Evolutionary conservation across 2,113 vertebrate genomes (phyloP).

Genomic region (Plestiodon gilberti): DNA sequence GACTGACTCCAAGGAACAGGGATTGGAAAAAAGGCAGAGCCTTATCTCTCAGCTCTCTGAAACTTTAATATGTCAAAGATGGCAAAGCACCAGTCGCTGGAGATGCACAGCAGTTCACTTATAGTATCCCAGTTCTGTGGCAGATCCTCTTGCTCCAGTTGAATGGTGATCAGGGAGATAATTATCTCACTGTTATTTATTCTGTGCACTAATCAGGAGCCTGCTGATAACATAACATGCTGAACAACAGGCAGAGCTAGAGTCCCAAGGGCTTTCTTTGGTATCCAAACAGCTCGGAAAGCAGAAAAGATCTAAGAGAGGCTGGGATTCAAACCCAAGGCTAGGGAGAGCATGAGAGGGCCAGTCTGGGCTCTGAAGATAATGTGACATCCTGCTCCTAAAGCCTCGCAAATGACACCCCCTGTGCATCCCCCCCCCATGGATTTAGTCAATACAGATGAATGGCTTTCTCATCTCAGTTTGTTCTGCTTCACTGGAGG

Average conservation of each 20-base stretch:
- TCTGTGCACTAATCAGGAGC: slow-evolving; percentile 68
- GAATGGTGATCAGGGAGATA: slow-evolving; percentile 69
- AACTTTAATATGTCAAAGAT: slow-evolving; percentile 35
- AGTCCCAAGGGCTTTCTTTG: slow-evolving; percentile 40
- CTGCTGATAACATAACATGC: slow-evolving; percentile 54
- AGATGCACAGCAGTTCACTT: slow-evolving; percentile 49
- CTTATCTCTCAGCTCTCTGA: not conserved
- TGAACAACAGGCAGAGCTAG: slow-evolving; percentile 44
- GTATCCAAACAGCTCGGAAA: slow-evolving; percentile 46
- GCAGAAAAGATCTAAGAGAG: not conserved
- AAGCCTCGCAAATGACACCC: not conserved
- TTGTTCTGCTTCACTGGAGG: slow-evolving; percentile 70
- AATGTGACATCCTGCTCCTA: not conserved
- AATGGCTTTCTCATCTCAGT: slow-evolving; percentile 39
- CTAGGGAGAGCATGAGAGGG: not conserved
- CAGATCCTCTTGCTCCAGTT: slow-evolving; percentile 55
- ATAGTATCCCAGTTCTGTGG: slow-evolving; percentile 45
- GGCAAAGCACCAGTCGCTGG: slow-evolving; percentile 60
- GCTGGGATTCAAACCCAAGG: not conserved
- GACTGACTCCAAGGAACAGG: slow-evolving; percentile 36
- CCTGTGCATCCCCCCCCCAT: not conserved
- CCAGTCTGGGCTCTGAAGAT: not conserved
- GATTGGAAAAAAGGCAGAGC: not conserved
- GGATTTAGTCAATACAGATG: slow-evolving; percentile 53
- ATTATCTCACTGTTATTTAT: slow-evolving; percentile 75